A percentile compares a stretch with the other conserved stretches of the same genome.
Evolutionary conservation across 1,140 invertebrate species (phyloP).

Genomic region (Pogonognathellus flavescens): DNA sequence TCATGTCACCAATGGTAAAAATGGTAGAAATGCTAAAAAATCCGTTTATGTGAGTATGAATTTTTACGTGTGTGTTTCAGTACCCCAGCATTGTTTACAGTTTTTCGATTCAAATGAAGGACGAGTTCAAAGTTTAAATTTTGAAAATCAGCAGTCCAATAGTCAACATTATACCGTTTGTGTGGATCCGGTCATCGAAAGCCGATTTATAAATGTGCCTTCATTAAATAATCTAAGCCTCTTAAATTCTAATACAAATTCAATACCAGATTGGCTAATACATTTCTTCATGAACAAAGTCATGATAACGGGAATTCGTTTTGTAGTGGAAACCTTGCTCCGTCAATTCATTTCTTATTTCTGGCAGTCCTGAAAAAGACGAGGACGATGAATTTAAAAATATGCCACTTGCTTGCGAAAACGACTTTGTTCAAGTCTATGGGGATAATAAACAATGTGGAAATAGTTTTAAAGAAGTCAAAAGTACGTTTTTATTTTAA

Average conservation of each 20-base stretch:
- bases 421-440: conserved; percentile 44
- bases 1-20: no score
- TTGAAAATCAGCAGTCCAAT: conserved; percentile 46
- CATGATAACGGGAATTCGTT: conserved; percentile 27
- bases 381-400: no score
- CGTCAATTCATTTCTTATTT: conserved; percentile 25
- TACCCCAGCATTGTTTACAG: conserved; percentile 41
- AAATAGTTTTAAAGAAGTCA: conserved; percentile 25
- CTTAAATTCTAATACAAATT: conserved; percentile 39
- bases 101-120: not conserved
- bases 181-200: not conserved
- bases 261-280: conserved; percentile 25
- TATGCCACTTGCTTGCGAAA: not conserved
- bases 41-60: no score
- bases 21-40: no score
- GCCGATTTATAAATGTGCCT: conserved; percentile 26
- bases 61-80: not conserved
- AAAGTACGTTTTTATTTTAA: not conserved
- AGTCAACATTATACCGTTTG: conserved; percentile 49
- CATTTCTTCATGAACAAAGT: conserved; percentile 41
- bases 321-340: conserved; percentile 33
- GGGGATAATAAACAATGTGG: conserved; percentile 52
- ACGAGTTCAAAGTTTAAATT: conserved; percentile 37
- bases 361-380: conserved; percentile 5
- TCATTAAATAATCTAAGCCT: conserved; percentile 18